Evolutionary conservation across 2,797 vertebrate genomes (phyloP), one percentile per base, ranked within the genome.

Genomic region (Leptodactylus fallax): DNA sequence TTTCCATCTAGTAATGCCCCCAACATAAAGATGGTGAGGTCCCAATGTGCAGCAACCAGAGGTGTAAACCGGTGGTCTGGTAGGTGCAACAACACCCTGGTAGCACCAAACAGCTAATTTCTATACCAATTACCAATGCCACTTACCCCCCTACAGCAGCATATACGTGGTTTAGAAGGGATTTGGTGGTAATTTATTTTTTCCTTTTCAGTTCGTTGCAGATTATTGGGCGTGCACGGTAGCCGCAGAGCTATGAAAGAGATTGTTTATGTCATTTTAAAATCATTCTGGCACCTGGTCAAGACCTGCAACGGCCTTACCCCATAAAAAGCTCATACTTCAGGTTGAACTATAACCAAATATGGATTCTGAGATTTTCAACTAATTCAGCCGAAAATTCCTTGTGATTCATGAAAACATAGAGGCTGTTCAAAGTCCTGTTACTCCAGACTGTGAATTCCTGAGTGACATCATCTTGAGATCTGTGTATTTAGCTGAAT

Each of bases 321-420:
- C 58, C 67, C 27, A 56, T 60, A 74, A 84, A 60, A 81, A 58
- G 69, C 53, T 60, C 55, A 17, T 61, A 67, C 21, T 0, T 87
- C 49, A 9, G 86, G 60, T 77, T 47, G 23, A 78, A 2, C 8
- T 89, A 87, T 51, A 89, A 80, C 92, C 92, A 93, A 92, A 93
- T 90, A 92, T 76, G 90, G 91, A 83, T 91, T 90, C 91, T 63
- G 74, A 69, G 45, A 79, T 79, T 82, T 80, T 79, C 36, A 69
- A 27, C 69, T 49, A 56, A 82, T 63, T 89, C 85, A 60, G 7
- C 51, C 45, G 67, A 76, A 82, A 86, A 79, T 83, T 89, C 85
- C 79, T 67, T 58, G 65, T 27, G 61, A 83, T 71, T 78, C 71
- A 51, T 69, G 53, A 82, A 89, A 83, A 81, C 49, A 81, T 25